A percentile compares a stretch with the other conserved stretches of the same genome.
Evolutionary conservation across 2,113 vertebrate species (phyloP).

Genomic region (Strix aluco): DNA sequence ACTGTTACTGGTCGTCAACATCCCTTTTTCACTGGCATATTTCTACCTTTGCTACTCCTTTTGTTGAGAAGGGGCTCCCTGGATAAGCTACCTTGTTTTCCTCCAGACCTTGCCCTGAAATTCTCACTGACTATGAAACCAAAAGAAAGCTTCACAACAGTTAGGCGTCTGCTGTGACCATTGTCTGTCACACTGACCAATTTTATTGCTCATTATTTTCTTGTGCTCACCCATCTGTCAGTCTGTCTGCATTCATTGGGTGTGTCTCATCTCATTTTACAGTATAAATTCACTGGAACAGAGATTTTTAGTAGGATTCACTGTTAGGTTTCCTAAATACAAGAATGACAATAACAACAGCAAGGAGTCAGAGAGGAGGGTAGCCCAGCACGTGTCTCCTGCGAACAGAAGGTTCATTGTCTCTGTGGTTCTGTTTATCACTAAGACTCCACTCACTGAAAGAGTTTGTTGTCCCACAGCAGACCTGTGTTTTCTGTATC

Average conservation of each 20-base stretch:
- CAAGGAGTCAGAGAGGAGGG: neutral
- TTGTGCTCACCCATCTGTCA: slow-evolving; percentile 23
- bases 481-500: neutral
- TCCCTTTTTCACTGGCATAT: neutral
- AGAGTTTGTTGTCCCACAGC: slow-evolving; percentile 5
- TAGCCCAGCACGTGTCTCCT: neutral
- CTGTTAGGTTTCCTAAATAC: neutral
- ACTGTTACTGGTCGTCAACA: neutral
- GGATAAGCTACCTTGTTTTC: neutral
- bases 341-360: neutral
- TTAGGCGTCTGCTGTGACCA: neutral
- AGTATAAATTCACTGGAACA: neutral
- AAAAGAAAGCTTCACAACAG: neutral
- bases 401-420: neutral
- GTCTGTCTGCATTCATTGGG: neutral
- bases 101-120: neutral
- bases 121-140: neutral
- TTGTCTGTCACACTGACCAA: neutral
- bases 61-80: neutral
- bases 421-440: neutral
- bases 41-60: neutral
- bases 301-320: neutral
- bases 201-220: neutral
- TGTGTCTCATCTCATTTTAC: neutral
- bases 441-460: neutral